Evolutionary conservation across 2,888 invertebrate species (phyloP).

Genomic region (Eumerus sabulonum): DNA sequence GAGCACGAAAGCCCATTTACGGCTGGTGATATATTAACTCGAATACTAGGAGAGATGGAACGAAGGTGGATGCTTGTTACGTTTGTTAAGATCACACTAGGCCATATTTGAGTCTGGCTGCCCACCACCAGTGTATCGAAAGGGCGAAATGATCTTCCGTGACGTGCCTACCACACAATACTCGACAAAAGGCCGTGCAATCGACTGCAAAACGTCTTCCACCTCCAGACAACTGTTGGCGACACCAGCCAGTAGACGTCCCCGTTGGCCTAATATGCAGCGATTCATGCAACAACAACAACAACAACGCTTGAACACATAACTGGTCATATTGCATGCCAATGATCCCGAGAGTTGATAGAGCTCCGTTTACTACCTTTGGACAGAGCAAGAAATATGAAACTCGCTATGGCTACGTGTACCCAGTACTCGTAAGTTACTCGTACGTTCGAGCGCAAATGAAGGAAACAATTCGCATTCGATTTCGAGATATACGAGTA

Average conservation of each 20-base stretch:
- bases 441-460: conserved; percentile 58
- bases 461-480: conserved; percentile 54
- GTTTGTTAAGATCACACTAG: too few species aligned
- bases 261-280: conserved; percentile 56
- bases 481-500: conserved; percentile 23
- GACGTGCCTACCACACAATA: conserved; percentile 24
- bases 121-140: conserved; percentile 50
- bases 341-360: conserved; percentile 54
- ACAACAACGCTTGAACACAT: too few species aligned
- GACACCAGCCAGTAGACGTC: conserved; percentile 47
- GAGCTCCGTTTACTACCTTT: conserved; percentile 1
- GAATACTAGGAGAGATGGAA: conserved; percentile 39
- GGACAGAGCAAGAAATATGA: conserved; percentile 56
- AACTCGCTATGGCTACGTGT: conserved; percentile 51
- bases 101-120: too few species aligned
- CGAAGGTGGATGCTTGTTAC: not conserved
- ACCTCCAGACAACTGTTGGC: conserved; percentile 65
- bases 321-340: conserved; percentile 67
- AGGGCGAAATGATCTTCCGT: conserved; percentile 22
- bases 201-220: conserved; percentile 57
- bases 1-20: conserved; percentile 27
- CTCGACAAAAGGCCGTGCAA: conserved; percentile 56
- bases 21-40: conserved; percentile 34
- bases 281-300: conserved; percentile 38
- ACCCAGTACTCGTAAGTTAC: too few species aligned